phyloP scores from a whole-genome alignment of 2,888 invertebrate species.

The Temnothorax ravouxi region DNA sequence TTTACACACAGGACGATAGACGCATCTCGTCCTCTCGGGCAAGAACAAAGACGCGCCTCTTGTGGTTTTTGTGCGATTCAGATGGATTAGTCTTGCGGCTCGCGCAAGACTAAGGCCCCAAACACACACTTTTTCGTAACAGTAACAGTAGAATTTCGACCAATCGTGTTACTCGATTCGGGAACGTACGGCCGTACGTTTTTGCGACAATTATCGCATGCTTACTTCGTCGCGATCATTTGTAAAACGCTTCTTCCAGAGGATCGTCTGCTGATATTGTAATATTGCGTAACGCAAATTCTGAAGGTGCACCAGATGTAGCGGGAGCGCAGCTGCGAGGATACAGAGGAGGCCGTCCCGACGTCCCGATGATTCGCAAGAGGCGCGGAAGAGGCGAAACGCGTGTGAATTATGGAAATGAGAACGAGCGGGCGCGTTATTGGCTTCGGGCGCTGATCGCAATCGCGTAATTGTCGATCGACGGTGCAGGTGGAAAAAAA shows the following conservation, averaged over 20 bases:
- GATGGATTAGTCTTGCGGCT: conserved; percentile 48
- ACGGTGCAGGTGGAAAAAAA: conserved; percentile 44
- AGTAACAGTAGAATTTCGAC: no score
- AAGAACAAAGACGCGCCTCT: conserved; percentile 42
- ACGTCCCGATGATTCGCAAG: conserved; percentile 47
- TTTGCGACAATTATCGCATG: conserved; percentile 3
- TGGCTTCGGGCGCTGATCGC: conserved; percentile 72
- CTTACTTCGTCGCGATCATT: conserved; percentile 10
- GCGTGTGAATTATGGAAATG: conserved; percentile 77
- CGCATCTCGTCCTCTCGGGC: conserved; percentile 42
- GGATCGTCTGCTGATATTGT: conserved; percentile 23
- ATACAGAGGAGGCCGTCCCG: neutral
- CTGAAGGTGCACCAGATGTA: conserved; percentile 64
- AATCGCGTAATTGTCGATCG: conserved; percentile 76
- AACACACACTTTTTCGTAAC: no score
- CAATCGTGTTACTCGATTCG: no score
- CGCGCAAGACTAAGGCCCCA: conserved; percentile 46
- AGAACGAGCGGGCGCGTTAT: conserved; percentile 69
- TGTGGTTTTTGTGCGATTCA: conserved; percentile 56
- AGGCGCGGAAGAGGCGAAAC: conserved; percentile 66
- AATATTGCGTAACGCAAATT: conserved; percentile 66
- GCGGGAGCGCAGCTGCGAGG: conserved; percentile 63
- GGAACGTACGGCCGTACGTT: no score
- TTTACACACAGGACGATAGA: neutral
- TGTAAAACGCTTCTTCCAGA: neutral